phyloP scores from a whole-genome alignment of 2,113 vertebrate species.

The Catagonus wagneri region DNA sequence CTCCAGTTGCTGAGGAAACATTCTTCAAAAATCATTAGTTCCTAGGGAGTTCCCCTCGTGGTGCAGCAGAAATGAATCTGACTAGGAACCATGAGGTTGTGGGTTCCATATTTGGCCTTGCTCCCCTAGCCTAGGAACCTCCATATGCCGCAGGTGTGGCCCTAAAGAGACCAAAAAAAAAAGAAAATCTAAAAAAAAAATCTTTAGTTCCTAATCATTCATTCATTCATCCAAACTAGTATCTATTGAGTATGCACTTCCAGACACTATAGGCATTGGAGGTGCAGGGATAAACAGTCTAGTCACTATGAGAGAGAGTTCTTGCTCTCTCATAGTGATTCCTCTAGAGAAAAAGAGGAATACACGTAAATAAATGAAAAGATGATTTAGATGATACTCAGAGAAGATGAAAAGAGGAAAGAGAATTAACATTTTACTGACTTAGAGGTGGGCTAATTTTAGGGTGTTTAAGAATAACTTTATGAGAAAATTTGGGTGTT shows the following conservation, averaged over 20 bases:
- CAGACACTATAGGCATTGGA: not conserved
- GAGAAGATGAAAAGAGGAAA: not conserved
- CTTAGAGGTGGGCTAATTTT: not conserved
- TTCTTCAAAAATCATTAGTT: conserved; percentile 27
- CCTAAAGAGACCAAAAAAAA: no score
- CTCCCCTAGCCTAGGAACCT: no score
- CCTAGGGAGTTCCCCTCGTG: no score
- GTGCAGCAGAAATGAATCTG: no score
- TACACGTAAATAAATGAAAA: not conserved
- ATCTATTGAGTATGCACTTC: not conserved
- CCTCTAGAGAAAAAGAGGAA: not conserved
- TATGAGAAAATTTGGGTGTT: not conserved
- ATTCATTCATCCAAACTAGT: not conserved
- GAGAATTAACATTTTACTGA: not conserved
- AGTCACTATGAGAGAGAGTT: not conserved
- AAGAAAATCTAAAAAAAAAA: no score
- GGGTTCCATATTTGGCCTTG: no score
- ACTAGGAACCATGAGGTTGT: no score
- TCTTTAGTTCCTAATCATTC: no score
- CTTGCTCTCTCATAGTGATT: not conserved
- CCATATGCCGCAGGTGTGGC: no score
- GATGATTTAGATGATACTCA: not conserved
- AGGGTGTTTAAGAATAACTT: not conserved
- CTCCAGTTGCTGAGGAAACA: not conserved
- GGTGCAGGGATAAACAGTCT: not conserved